A percentile compares a stretch with the other conserved stretches of the same genome.
phyloP scores from a whole-genome alignment of 2,797 vertebrate species.

The Myripristis jacobus region DNA sequence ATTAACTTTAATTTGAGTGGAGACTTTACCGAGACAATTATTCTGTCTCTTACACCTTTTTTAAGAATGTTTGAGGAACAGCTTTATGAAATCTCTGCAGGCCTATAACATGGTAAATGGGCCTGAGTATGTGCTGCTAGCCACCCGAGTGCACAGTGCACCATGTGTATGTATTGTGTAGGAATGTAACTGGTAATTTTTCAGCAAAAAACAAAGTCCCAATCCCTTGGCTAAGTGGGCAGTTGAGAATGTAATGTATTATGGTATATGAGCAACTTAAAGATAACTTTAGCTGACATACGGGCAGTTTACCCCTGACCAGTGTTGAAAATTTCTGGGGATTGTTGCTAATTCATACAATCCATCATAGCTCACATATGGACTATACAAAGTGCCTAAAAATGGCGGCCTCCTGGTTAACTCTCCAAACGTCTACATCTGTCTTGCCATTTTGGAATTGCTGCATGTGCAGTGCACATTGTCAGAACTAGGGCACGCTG shows the following conservation, averaged over 20 bases:
- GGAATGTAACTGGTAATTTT: constrained; percentile 35
- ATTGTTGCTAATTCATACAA: constrained; percentile 26
- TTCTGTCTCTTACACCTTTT: constrained; percentile 36
- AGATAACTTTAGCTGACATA: constrained; percentile 34
- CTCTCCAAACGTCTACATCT: constrained; percentile 31
- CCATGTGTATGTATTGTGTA: constrained; percentile 12
- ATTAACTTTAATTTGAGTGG: constrained; percentile 43
- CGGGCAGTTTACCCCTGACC: constrained; percentile 17
- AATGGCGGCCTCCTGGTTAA: constrained; percentile 28
- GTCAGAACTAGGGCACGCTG: constrained; percentile 26
- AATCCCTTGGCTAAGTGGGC: constrained; percentile 25
- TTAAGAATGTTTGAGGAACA: constrained; percentile 19
- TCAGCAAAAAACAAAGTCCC: constrained; percentile 25
- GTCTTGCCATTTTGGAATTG: constrained; percentile 33
- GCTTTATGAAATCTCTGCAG: constrained; percentile 14
- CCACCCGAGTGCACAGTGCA: constrained; percentile 18
- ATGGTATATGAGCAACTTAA: not conserved
- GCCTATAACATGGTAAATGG: constrained; percentile 30
- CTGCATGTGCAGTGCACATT: constrained; percentile 19
- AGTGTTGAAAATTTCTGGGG: constrained; percentile 23
- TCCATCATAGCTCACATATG: constrained; percentile 26
- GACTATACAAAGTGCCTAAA: constrained; percentile 15
- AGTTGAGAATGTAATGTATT: constrained; percentile 34
- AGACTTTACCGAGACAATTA: constrained; percentile 38
- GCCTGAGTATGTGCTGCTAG: not conserved